These are phyloP conservation scores for Moxostoma hubbsi DNA, from an alignment of 2,797 vertebrate genomes.

Conservation along the genomic window DNA sequence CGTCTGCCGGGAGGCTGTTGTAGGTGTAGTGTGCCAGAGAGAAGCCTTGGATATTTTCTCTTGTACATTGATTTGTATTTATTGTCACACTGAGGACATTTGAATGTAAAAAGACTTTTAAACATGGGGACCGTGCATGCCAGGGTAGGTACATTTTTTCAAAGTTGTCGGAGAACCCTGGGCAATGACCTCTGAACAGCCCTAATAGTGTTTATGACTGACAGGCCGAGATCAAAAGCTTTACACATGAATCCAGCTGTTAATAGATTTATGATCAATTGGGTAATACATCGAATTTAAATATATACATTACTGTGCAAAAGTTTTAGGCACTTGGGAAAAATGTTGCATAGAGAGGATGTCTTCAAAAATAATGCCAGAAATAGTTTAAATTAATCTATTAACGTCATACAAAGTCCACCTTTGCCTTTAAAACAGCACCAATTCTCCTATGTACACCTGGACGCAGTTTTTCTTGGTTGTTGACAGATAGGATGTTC, in stretches of 20 bases:
- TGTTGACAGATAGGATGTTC: too few relatives aligned
- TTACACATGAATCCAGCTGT: background rate
- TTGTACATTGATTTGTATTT: constrained; percentile 5
- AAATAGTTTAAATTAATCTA: too few relatives aligned
- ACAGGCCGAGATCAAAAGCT: constrained; percentile 27
- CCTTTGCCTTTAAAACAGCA: too few relatives aligned
- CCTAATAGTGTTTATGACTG: constrained; percentile 10
- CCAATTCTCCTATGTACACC: too few relatives aligned
- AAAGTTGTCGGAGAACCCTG: background rate
- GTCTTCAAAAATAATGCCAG: too few relatives aligned
- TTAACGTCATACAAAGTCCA: too few relatives aligned
- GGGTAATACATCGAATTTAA: background rate
- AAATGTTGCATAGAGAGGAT: too few relatives aligned
- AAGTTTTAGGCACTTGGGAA: too few relatives aligned
- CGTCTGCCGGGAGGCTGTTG: constrained; percentile 63
- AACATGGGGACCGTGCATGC: constrained; percentile 93
- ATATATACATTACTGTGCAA: too few relatives aligned
- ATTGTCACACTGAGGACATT: constrained; percentile 30
- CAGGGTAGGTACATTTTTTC: constrained; percentile 79
- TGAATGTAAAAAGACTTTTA: constrained; percentile 48
- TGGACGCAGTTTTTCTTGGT: too few relatives aligned
- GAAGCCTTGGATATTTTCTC: constrained; percentile 56
- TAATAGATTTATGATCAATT: background rate
- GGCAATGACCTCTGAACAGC: constrained; percentile 71
- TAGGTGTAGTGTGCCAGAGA: constrained; percentile 44